phyloP scores from a whole-genome alignment of 2,888 invertebrate species.

The Pinctada fucata region DNA sequence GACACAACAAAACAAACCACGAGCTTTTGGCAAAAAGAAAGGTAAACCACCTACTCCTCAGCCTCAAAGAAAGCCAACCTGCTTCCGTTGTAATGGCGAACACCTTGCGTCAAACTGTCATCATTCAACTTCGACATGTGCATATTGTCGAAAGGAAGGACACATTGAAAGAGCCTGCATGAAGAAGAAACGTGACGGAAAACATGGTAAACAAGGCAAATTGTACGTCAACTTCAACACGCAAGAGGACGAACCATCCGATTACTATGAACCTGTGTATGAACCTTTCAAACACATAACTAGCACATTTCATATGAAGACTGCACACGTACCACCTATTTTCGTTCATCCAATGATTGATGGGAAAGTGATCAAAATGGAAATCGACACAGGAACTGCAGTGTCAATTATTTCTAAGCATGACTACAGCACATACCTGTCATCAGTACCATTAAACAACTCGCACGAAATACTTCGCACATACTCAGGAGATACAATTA shows the following conservation, averaged over 20 bases:
- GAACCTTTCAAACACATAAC: slow-evolving; percentile 1
- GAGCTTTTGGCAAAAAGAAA: background rate
- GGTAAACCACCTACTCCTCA: background rate
- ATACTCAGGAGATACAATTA: slow-evolving; percentile 37
- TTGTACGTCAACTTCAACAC: background rate
- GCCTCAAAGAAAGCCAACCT: background rate
- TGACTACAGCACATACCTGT: slow-evolving; percentile 1
- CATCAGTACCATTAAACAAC: background rate
- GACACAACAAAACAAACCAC: background rate
- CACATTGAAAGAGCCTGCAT: slow-evolving; percentile 14
- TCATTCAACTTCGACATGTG: background rate
- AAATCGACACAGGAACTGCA: background rate
- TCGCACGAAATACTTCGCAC: slow-evolving; percentile 26
- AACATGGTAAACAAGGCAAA: background rate
- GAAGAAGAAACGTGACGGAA: slow-evolving; percentile 16
- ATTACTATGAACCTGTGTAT: background rate
- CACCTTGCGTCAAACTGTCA: background rate
- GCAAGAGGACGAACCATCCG: background rate
- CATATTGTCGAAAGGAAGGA: slow-evolving; percentile 3
- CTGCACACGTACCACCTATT: slow-evolving; percentile 1
- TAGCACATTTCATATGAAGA: slow-evolving; percentile 13
- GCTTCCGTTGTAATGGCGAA: slow-evolving; percentile 15
- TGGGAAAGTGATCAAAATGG: background rate
- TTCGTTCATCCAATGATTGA: slow-evolving; percentile 3
- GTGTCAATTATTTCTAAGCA: slow-evolving; percentile 4